These are phyloP conservation scores for Serripes groenlandicus DNA, from an alignment of 2,888 invertebrate species.

Conservation along the genomic window DNA sequence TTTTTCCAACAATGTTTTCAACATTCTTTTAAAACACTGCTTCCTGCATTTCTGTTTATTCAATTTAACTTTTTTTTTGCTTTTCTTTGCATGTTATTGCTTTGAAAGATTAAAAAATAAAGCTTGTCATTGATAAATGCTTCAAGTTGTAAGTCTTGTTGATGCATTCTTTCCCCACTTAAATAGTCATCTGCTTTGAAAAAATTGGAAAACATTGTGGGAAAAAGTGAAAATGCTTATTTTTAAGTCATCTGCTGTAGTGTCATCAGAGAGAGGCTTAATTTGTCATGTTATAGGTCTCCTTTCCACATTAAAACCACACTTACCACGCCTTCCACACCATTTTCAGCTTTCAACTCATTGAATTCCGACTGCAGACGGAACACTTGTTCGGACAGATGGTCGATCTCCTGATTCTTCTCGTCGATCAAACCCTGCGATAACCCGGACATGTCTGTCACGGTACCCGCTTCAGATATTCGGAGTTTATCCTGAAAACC, in stretches of 20 bases:
- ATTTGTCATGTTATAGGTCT: neutral
- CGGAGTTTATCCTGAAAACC: slow-evolving; percentile 56
- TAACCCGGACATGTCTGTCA: slow-evolving; percentile 69
- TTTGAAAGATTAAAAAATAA: too few relatives aligned
- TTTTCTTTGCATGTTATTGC: too few relatives aligned
- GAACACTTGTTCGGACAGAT: slow-evolving; percentile 75
- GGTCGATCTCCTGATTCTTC: slow-evolving; percentile 86
- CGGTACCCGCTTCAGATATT: slow-evolving; percentile 48
- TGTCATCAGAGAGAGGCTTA: neutral
- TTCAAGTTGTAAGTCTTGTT: too few relatives aligned
- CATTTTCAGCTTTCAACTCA: slow-evolving; percentile 66
- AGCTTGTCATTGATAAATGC: too few relatives aligned
- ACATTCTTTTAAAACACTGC: too few relatives aligned
- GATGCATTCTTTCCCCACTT: too few relatives aligned
- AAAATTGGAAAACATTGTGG: neutral
- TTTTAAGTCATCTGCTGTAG: too few relatives aligned
- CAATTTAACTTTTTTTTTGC: too few relatives aligned
- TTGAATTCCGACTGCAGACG: slow-evolving; percentile 66
- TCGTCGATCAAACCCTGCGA: slow-evolving; percentile 83
- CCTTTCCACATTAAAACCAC: neutral
- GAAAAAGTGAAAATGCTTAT: neutral
- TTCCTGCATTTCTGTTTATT: too few relatives aligned
- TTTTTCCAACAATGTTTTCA: too few relatives aligned
- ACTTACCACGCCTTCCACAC: slow-evolving; percentile 68
- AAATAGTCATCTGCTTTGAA: too few relatives aligned